phyloP scores from a whole-genome alignment of 1,140 invertebrate genomes.

The Lethrus apterus region DNA sequence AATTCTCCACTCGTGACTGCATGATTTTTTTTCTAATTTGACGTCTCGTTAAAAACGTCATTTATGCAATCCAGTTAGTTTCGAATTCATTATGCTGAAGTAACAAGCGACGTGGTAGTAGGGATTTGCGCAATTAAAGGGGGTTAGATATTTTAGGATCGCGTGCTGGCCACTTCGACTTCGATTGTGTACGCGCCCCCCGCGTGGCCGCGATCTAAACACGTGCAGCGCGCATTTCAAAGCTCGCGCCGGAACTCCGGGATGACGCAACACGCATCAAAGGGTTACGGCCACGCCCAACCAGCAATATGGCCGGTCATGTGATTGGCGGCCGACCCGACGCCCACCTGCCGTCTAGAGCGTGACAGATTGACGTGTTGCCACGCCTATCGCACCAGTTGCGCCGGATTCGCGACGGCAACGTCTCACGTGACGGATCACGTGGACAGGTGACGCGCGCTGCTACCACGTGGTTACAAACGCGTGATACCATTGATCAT shows the following conservation, averaged over 20 bases:
- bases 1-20: conserved; percentile 4
- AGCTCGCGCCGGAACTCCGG: conserved; percentile 12
- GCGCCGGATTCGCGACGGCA: conserved; percentile 17
- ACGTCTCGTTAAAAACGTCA: conserved; percentile 1
- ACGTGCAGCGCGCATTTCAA: conserved; percentile 11
- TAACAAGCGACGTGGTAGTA: conserved; percentile 2
- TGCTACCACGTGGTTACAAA: not conserved
- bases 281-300: conserved; percentile 17
- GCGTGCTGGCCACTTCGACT: conserved; percentile 1
- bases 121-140: conserved; percentile 2
- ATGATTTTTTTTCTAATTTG: conserved; percentile 3
- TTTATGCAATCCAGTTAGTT: conserved; percentile 7
- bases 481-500: not conserved
- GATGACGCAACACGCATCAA: conserved; percentile 17
- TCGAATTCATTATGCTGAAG: conserved; percentile 2
- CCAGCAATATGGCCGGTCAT: conserved; percentile 17
- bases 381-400: conserved; percentile 18
- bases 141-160: conserved; percentile 7
- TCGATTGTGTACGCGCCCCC: conserved; percentile 1
- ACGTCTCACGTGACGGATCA: conserved; percentile 15
- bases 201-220: not conserved
- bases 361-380: conserved; percentile 17
- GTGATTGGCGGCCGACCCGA: conserved; percentile 14
- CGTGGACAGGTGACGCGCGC: conserved; percentile 6
- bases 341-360: conserved; percentile 16